A percentile compares a stretch with the other conserved stretches of the same genome.
These are phyloP conservation scores for Thamnophis elegans DNA, from an alignment of 2,797 vertebrate genomes.

Conservation along the genomic window DNA sequence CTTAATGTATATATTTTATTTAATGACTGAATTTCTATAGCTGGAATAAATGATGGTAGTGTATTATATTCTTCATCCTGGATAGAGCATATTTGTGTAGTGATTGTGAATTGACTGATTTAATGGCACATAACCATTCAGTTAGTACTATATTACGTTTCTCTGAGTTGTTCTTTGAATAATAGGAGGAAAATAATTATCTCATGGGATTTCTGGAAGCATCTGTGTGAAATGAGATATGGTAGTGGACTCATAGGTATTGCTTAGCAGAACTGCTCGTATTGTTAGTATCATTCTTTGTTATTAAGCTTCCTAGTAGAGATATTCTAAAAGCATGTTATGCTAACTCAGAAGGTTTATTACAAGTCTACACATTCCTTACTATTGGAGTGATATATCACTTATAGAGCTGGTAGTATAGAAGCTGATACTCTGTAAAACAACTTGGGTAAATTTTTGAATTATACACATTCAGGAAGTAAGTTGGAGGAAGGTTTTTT, in stretches of 20 bases:
- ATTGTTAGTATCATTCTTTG: not conserved
- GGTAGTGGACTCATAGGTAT: not conserved
- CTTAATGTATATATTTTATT: not conserved
- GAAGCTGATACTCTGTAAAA: not conserved
- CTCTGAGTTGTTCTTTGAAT: not conserved
- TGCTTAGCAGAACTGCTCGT: not conserved
- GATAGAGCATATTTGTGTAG: not conserved
- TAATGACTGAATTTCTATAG: not conserved
- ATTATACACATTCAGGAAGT: not conserved
- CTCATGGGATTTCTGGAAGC: not conserved
- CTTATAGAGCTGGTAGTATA: not conserved
- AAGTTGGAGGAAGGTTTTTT: not conserved
- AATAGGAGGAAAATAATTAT: not conserved
- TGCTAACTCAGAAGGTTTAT: not conserved
- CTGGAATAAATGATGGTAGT: not conserved
- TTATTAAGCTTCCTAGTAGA: not conserved
- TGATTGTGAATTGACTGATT: not conserved
- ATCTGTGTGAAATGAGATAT: not conserved
- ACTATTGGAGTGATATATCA: not conserved
- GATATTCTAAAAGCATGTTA: not conserved
- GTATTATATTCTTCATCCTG: not conserved
- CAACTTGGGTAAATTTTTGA: not conserved
- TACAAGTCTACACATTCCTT: not conserved
- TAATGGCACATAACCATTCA: not conserved
- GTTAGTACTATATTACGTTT: not conserved